Base-by-base conservation (phyloP, 2,113 vertebrate genomes). In the Nannospalax galili region DNA sequence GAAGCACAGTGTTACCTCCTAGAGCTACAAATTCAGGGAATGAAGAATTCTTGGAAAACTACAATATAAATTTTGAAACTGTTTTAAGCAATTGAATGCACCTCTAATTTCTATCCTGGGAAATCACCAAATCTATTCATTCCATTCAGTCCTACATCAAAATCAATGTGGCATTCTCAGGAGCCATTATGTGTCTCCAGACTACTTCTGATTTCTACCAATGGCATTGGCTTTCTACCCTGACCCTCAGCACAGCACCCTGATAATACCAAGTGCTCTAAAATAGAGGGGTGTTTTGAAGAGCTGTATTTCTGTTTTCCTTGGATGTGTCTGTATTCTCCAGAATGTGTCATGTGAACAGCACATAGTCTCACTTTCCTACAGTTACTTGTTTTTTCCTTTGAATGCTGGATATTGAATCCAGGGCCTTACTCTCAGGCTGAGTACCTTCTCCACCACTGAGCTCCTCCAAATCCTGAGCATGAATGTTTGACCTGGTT, bases 21-120 rank as follows among this genome's bases (percentile, higher is more conserved):
- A 1, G 4, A n/a, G 28, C 30, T 26, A 1, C 20, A 20, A 22
- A 40, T n/a, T 32, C 4, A 10, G 26, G 65, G 37, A 42, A 28
- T 30, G 28, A 56, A 81, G 42, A 45, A 79, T 79, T 95, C 91
- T 73, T 80, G 42, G 20, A 77, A 78, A 90, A 69, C 15, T 37
- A 24, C 12, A 19, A 4, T 58, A 62, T 48, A 88, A 42, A 22
- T 73, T 85, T 90, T 82, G 56, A 45, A 74, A 87, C 20, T 70
- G 42, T 65, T 85, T 58, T 80, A 60, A 62, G 74, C 82, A 85
- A 1, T 72, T 62, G 65, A 88, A 92, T 73, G 77, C 35, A 84
- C 17, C 79, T 95, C 20, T 92, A 62, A n/a, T 92, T 91, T 87
- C 42, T 88, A 12, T 91, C 30, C 70, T 91, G 12, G 12, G 26